Evolutionary conservation across 2,113 vertebrate species (phyloP).

Genomic region (Ailuropoda melanoleuca): DNA sequence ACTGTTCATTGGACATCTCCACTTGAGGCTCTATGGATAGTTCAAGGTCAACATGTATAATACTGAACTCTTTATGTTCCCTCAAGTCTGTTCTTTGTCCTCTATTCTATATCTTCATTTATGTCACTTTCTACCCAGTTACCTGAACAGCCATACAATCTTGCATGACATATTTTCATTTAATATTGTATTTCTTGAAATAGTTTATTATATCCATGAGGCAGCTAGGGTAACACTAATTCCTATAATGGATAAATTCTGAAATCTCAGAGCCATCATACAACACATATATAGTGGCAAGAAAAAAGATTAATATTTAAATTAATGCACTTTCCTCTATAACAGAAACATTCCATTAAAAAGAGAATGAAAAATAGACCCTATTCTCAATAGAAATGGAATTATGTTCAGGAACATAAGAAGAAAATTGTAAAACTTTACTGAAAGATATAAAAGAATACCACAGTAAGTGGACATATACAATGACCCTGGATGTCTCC

Average conservation of each 20-base stretch:
- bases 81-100: not conserved
- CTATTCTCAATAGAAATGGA: not conserved
- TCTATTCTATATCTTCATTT: not conserved
- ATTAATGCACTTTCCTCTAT: not conserved
- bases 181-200: not conserved
- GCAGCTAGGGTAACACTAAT: not conserved
- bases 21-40: not conserved
- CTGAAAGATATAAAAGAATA: not conserved
- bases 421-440: not conserved
- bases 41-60: not conserved
- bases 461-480: not conserved
- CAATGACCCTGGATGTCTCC: not conserved
- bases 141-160: not conserved
- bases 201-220: not conserved
- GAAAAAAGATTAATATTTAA: not conserved
- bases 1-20: not conserved
- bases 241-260: not conserved
- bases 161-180: not conserved
- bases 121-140: not conserved
- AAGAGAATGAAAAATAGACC: not conserved
- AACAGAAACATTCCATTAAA: not conserved
- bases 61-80: not conserved
- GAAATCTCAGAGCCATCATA: not conserved
- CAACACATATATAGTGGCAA: not conserved
- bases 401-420: not conserved